Evolutionary conservation across 2,797 vertebrate species (phyloP).

Genomic region (Poeciliopsis gracilis): DNA sequence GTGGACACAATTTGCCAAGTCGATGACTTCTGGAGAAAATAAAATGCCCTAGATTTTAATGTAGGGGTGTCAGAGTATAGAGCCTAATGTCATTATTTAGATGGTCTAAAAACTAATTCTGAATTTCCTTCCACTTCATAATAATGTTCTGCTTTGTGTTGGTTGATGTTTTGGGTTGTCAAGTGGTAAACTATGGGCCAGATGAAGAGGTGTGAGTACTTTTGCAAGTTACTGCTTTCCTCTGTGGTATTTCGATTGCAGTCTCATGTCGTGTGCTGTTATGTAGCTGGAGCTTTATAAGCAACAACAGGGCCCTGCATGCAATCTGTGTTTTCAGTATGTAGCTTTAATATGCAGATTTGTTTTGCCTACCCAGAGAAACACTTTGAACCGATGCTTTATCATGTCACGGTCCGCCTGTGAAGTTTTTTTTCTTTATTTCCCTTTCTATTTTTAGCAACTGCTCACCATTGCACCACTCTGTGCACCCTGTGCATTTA

Average conservation of each 20-base stretch:
- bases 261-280: background rate
- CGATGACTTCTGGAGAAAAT: background rate
- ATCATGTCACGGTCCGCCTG: constrained; percentile 64
- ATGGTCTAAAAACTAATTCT: background rate
- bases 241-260: background rate
- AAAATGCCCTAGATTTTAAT: background rate
- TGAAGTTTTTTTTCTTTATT: constrained; percentile 35
- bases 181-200: background rate
- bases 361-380: constrained; percentile 48
- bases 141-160: background rate
- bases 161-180: background rate
- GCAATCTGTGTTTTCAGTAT: constrained; percentile 22
- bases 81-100: background rate
- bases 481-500: constrained; percentile 71
- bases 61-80: background rate
- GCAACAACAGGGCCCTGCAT: constrained; percentile 9
- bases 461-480: constrained; percentile 72
- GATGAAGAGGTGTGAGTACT: background rate
- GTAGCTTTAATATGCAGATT: constrained; percentile 56
- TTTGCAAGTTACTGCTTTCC: background rate
- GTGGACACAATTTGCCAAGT: background rate
- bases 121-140: background rate
- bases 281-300: constrained; percentile 16
- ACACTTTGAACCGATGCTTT: constrained; percentile 63
- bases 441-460: constrained; percentile 72